Conservation (phyloP, 2,888 invertebrate species). For the Dione juno region DNA sequence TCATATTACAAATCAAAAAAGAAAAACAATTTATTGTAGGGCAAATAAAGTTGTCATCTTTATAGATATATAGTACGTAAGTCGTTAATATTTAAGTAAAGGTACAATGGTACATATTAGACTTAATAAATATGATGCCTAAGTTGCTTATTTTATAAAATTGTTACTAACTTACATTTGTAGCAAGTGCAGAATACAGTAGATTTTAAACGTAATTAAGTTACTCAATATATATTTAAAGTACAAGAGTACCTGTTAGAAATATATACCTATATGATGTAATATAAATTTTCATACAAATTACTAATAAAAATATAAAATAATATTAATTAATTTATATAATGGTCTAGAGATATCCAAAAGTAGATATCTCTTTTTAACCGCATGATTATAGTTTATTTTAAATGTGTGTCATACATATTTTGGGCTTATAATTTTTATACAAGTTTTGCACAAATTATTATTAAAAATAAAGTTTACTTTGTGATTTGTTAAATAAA, state of each 20-base stretch:
- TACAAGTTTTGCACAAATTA: too few relatives aligned
- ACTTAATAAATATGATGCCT: neutral
- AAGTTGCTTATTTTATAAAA: neutral
- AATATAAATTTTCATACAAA: neutral
- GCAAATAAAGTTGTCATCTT: too few relatives aligned
- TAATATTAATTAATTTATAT: neutral
- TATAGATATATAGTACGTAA: too few relatives aligned
- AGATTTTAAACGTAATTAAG: slow-evolving; percentile 6
- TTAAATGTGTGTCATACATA: too few relatives aligned
- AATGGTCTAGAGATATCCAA: slow-evolving; percentile 15
- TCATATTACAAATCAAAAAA: neutral
- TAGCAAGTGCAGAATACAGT: neutral
- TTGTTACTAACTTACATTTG: too few relatives aligned
- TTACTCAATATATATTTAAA: neutral
- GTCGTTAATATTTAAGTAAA: too few relatives aligned
- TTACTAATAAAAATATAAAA: neutral
- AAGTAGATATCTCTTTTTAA: neutral
- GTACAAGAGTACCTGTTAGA: neutral
- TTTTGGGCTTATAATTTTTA: too few relatives aligned
- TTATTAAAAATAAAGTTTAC: too few relatives aligned
- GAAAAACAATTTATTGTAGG: too few relatives aligned
- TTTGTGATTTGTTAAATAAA: too few relatives aligned
- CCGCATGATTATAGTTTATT: neutral
- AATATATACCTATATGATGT: neutral
- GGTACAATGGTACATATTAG: too few relatives aligned